Evolutionary conservation across 1,140 invertebrate genomes (phyloP), one percentile per base, ranked within the genome.

Genomic region (Leptinotarsa texana): DNA sequence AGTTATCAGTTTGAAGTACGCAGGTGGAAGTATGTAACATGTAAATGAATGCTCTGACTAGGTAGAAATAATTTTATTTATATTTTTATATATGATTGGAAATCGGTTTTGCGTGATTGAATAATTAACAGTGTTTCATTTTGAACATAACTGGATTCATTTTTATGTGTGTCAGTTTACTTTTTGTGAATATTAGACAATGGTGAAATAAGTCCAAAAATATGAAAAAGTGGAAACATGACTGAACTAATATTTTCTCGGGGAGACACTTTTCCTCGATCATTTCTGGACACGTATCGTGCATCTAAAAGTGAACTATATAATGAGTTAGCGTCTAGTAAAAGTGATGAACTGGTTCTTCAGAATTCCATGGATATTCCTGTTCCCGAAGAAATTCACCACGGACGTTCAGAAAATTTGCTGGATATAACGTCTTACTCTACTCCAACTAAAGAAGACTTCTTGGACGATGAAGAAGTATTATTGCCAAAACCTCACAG

Each of bases 281-380:
- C 81, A 15, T 82, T 84, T 77, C 74, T 84, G 80, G 83, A 85
- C 63, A 81, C 79, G 1, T 85, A 84, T 73, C 75, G 83, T 48
- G 75, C 79, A 6, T 81, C 75, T 68, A 80, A 81, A 73, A 77
- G 75, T 66, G 81, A 77, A 71, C 78, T 80, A 65, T 84, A 84
- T 72, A 82, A 77, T 77, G 84, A 85, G 51, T 78, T 85, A 72
- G 82, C 81, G 48, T 77, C 81, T 24, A 84, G 83, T 71, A 85
- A 84, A 77, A 85, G 83, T 76, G 83, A 85, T 73, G 83, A 84
- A 77, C 74, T 84, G 21, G 83, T 85, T 72, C 73, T 85, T n/a
- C 84, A 85, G 78, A 83, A 80, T 75, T 68, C 83, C 6, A 75
- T 73, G 22, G 81, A 82, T 73, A 83, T 84, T 74, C 82, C 82